Evolutionary conservation across 1,140 invertebrate species (phyloP), one percentile per base, ranked within the genome.

Genomic region (Drosophila arawakana): DNA sequence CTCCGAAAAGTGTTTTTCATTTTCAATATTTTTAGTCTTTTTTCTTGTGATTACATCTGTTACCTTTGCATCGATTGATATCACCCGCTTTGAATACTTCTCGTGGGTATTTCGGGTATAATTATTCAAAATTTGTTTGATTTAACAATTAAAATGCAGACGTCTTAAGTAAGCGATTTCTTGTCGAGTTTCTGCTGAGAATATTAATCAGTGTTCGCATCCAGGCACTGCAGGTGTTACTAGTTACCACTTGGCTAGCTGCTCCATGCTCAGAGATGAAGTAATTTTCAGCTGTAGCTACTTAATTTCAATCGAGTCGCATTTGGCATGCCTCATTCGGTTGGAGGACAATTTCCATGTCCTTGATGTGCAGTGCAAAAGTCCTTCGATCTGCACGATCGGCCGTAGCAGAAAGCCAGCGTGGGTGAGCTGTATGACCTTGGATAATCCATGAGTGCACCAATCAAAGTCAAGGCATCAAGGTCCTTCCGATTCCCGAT

Each of bases 381-480:
- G 65, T 74, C 54, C 49, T 47, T 63, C 15, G 57, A 11, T 50
- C 37, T 72, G 30, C 41, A 67, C 37, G 49, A 46, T 41, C 62
- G 58, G 35, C 37, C n/a, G 54, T 35, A 57, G 54, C 15, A 57
- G 1, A 55, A 75, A 63, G 50, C 67, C 73, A 72, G 55, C 69
- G 74, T 73, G 47, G 65, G 76, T 59, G 60, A 39, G 74, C 62
- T 55, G 37, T 5, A 21, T 57, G 83, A 8, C 84, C 83, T 88
- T 86, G 76, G 70, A 66, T 74, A 71, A 62, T 58, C 50, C 67
- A 25, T 30, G 21, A 25, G 35, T 25, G 80, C 66, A 73, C 78
- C 75, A 79, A 73, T 80, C 80, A 63, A 83, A 86, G 83, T 88
- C 80, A 89, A 88, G 83, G 83, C 81, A 46, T 63, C 30, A 37